Evolutionary conservation across 2,113 vertebrate genomes (phyloP), one percentile per base, ranked within the genome.

Genomic region (Lates calcarifer): DNA sequence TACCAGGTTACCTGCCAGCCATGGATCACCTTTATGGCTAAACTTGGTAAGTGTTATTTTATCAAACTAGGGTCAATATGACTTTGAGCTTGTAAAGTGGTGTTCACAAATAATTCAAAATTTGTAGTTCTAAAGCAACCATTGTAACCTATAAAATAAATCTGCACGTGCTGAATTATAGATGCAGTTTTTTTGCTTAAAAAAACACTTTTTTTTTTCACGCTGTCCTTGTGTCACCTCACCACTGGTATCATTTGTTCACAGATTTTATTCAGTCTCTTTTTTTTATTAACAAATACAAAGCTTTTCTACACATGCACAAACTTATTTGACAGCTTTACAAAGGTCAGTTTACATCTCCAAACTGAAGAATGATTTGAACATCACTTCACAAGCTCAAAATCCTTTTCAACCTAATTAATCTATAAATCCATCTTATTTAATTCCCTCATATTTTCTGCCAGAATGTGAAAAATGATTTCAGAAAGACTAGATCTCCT

Each of bases 1-100:
- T 98, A 96, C 93, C 96, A 81, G 84, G 83, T 89, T 53, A 95
- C 92, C 72, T 97, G 93, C 82, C 94, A 96, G 90, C 92, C 93
- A 0, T 98, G 96, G 97, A 96, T 98, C 79, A 92, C 92, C 18
- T 98, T 97, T 83, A 98, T 98, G 97, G 94, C 91, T 74, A 91
- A 90, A 26, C 89, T 97, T 13, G 96, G 97, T 98, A 89, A 79
- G 82, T 72, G 8, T 18, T 20, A 4, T 57, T 43, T 71, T 20
- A 20, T 68, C 7, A 24, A 49, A 31, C 33, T n/a, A 51, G 11
- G 20, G 20, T 68, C 28, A 51, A 45, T 17, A 45, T 2, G 5
- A 45, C 4, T 31, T 29, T 35, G 20, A n/a, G 6, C 29, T 49
- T 67, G 17, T 51, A 39, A 39, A 14, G 22, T 24, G 43, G 18